Base-by-base conservation (phyloP, 2,113 vertebrate genomes). In the Sapajus apella region DNA sequence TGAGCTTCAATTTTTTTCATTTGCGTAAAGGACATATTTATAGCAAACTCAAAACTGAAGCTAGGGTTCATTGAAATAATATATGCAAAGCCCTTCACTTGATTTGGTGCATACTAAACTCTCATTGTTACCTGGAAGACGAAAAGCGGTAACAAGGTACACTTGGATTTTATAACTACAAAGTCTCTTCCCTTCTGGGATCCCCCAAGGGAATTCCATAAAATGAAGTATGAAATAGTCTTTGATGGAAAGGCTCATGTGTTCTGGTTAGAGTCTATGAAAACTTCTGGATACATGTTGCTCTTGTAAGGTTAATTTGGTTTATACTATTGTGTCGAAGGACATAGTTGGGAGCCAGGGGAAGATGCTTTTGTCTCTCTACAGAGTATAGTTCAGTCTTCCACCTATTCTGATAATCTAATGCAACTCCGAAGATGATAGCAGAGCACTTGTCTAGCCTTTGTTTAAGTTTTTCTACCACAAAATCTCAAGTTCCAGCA, bases 211-310 rank as follows among this genome's bases (percentile, higher is more conserved):
- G 27, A n/a, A 2, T 87, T 76, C 37, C 45, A 37, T 32, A n/a
- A 32, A 92, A 56, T 58, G 43, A 30, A 37, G 30, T 66, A 43
- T 83, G 70, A 73, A 92, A 50, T 64, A 13, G 27, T 30, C 61
- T 43, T 40, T 83, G 45, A 80, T 79, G 50, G 76, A 76, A 96
- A 94, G 88, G 30, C 37, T 92, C 23, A 66, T 58, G 17, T 5
- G 1, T 32, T 68, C 64, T 76, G 79, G 50, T 52, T 43, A 30
- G 25, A 79, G 58, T 87, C 43, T 75, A 55, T 80, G 68, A 86
- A 95, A 68, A 87, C 61, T 87, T 91, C 40, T 68, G 64, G 47
- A 94, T 83, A 90, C 47, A 75, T 11, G 56, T 83, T 91, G 7
- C 30, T 96, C 11, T 79, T 50, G 55, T 82, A 79, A 96, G 75